Conservation (phyloP, 2,113 vertebrate genomes). For the Manacus vitellinus region DNA sequence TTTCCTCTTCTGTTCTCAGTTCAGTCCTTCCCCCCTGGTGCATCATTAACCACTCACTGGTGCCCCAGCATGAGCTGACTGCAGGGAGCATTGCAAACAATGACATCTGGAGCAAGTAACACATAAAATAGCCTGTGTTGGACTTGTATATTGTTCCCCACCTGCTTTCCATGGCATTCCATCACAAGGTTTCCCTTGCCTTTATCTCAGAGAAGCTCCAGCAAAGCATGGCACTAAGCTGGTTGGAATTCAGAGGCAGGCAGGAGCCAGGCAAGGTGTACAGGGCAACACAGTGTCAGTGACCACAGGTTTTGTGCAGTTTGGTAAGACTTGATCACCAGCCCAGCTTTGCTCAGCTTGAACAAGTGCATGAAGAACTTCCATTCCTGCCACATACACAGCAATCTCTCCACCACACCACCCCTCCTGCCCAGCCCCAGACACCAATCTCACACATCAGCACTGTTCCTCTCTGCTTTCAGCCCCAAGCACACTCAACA, state of each 20-base stretch:
- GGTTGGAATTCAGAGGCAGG: background rate
- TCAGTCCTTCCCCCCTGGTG: background rate
- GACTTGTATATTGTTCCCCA: background rate
- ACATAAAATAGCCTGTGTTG: background rate
- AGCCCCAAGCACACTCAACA: background rate
- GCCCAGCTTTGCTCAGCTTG: background rate
- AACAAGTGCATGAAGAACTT: background rate
- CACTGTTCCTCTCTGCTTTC: background rate
- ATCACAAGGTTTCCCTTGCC: background rate
- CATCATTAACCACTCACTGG: constrained; percentile 13
- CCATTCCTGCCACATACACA: background rate
- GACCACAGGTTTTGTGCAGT: background rate
- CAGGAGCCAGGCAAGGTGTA: background rate
- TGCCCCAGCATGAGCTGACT: background rate
- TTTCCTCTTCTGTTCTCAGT: background rate
- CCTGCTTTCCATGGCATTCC: background rate
- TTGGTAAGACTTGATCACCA: background rate
- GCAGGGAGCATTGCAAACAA: background rate
- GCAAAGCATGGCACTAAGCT: background rate
- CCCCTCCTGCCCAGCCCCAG: background rate
- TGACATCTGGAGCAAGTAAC: background rate
- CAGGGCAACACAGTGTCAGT: rapidly evolving
- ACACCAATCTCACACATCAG: background rate
- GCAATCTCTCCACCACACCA: background rate
- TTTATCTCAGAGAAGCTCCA: background rate